Base-by-base conservation (phyloP, 1,140 invertebrate genomes). In the Zaprionus taronus region DNA sequence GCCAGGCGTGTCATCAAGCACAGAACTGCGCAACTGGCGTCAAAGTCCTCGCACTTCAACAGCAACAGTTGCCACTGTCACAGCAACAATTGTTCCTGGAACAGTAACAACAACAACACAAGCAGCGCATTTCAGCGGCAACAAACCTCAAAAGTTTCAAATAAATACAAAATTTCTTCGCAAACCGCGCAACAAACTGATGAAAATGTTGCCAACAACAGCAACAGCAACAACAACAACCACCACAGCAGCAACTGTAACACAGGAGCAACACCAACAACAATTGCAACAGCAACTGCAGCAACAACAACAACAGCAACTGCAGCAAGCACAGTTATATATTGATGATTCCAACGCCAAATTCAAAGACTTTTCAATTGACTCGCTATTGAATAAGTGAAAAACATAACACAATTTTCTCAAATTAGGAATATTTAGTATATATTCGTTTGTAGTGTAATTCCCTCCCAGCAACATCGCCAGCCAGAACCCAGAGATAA, bases 361-460 rank as follows among this genome's bases (percentile, higher is more conserved):
- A 89, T 91, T 92, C 62, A 93, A 91, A 89, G 91, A 93, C 86
- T 93, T 93, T 79, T 93, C 92, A 65, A 93, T 93, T 53, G 91
- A 93, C 77, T 93, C 92, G 64, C 64, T 93, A 72, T 81, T 93
- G 71, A 92, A 93, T 82, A 92, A 92, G 47, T 70, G 62, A 71
- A 75, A 44, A 31, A 63, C 38, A 28, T 63, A 66, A 71, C 38
- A 57, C 12, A 70, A 71, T 58, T 56, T 79, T 20, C 51, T 47
- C 62, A 12, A 55, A 67, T 17, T 76, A 90, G 78, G 72, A 69
- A 66, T 80, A 81, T 82, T 56, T 17, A 47, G 2, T 4, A 34
- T 34, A 34, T 34, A 17, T 17, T 17, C 17, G 79, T 76, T 82
- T 80, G 67, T 90, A 91, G 83, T 61, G 78, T 71, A 91, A 86